A percentile compares a stretch with the other conserved stretches of the same genome.
Evolutionary conservation across 2,888 invertebrate species (phyloP).

Genomic region (Cyclophora albipunctata): DNA sequence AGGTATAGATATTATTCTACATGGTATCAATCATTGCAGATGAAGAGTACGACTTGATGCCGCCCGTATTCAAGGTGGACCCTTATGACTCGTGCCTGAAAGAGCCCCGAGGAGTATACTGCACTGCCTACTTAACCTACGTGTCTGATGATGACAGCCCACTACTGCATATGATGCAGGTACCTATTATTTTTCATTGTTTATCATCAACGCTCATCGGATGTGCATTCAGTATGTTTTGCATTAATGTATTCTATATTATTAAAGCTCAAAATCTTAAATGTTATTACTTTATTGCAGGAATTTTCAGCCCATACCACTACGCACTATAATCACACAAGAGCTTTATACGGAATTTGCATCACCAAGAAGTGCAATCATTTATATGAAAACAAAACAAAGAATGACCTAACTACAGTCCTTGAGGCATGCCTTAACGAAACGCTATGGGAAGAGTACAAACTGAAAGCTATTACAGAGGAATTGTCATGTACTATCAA

Average conservation of each 20-base stretch:
- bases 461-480: constrained; percentile 35
- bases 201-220: too few species aligned
- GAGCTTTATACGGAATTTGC: constrained; percentile 53
- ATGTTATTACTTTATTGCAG: constrained; percentile 27
- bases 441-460: constrained; percentile 37
- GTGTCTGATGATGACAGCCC: constrained; percentile 20
- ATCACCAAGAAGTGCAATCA: constrained; percentile 38
- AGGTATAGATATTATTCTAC: too few species aligned
- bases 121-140: constrained; percentile 18
- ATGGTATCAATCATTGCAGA: constrained; percentile 12
- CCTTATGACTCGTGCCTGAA: constrained; percentile 24
- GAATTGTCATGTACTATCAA: constrained; percentile 41
- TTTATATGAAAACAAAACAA: constrained; percentile 16
- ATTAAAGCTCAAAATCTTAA: too few species aligned
- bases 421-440: constrained; percentile 52
- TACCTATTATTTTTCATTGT: too few species aligned
- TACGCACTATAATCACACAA: constrained; percentile 55
- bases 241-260: too few species aligned
- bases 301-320: constrained; percentile 42
- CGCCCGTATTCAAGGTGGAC: constrained; percentile 22
- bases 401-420: constrained; percentile 26
- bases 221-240: too few species aligned
- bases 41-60: constrained; percentile 24
- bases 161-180: constrained; percentile 24
- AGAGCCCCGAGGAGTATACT: constrained; percentile 22